Evolutionary conservation across 2,797 vertebrate species (phyloP).

Genomic region (Phoebastria nigripes): DNA sequence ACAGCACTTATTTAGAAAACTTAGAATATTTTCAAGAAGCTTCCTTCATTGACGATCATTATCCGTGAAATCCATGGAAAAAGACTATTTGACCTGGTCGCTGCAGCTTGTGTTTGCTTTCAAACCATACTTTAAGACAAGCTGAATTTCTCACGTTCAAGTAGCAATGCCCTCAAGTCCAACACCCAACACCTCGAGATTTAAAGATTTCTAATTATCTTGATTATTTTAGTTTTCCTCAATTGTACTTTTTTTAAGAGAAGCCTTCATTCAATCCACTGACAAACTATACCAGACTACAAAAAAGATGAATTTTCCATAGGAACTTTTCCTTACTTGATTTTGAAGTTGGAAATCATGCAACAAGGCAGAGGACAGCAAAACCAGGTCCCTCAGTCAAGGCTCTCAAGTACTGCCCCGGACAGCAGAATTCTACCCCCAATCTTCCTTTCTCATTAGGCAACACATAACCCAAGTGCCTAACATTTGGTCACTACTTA

Average conservation of each 20-base stretch:
- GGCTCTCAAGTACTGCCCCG: background rate
- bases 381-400: background rate
- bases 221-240: background rate
- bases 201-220: background rate
- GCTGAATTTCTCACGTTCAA: background rate
- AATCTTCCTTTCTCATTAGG: background rate
- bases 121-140: background rate
- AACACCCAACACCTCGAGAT: rapidly evolving
- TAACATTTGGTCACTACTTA: background rate
- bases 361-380: background rate
- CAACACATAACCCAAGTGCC: background rate
- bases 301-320: background rate
- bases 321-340: background rate
- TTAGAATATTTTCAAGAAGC: background rate
- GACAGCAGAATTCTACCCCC: background rate
- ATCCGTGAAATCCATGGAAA: background rate
- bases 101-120: background rate
- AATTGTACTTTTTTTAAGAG: background rate
- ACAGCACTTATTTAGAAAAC: background rate
- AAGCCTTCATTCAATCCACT: background rate
- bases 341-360: background rate
- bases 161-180: background rate
- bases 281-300: background rate
- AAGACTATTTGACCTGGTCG: background rate
- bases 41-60: background rate